phyloP scores from a whole-genome alignment of 2,888 invertebrate genomes.

The Phytoseiulus persimilis region DNA sequence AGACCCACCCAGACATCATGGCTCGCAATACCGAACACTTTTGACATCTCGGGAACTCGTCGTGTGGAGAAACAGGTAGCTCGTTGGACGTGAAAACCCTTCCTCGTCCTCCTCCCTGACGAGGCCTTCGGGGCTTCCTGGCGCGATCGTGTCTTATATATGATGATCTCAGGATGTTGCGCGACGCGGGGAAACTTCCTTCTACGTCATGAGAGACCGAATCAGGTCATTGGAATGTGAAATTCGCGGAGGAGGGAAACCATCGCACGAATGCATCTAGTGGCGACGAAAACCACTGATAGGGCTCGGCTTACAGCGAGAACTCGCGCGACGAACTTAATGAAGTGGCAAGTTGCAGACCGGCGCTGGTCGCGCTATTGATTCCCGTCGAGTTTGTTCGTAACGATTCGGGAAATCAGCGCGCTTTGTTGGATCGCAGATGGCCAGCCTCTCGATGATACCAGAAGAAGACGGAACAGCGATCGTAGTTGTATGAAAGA shows the following conservation, averaged over 20 bases:
- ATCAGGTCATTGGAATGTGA: no score
- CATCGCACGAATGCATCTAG: not conserved
- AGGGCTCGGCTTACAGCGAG: not conserved
- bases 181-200: no score
- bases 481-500: not conserved
- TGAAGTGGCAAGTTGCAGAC: not conserved
- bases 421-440: not conserved
- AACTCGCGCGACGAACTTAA: not conserved
- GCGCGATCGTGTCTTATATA: no score
- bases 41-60: no score
- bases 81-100: no score
- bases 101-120: no score
- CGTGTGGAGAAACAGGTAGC: no score
- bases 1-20: no score
- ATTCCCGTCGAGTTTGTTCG: not conserved
- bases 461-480: not conserved
- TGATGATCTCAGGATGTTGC: no score
- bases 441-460: not conserved
- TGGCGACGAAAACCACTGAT: not conserved
- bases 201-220: no score
- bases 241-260: not conserved
- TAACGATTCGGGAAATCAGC: not conserved
- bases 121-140: no score
- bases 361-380: not conserved
- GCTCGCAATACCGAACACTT: no score